phyloP scores from a whole-genome alignment of 1,140 invertebrate genomes.

The Scylla paramamosain region DNA sequence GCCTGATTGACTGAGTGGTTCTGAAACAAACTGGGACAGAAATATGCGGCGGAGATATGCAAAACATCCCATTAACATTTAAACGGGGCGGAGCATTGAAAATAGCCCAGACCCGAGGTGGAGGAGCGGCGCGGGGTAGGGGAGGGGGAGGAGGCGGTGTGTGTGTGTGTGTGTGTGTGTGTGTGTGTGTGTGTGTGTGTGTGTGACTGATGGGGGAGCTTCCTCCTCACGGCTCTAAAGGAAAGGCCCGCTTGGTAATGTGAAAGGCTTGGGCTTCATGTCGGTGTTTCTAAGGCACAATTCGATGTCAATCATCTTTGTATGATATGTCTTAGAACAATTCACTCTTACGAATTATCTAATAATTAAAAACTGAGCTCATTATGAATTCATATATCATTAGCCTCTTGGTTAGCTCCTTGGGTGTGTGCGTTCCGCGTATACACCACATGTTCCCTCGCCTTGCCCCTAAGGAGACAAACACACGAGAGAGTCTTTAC shows the following conservation, averaged over 20 bases:
- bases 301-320: background rate
- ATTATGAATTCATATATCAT: no score
- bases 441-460: no score
- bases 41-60: slow-evolving; percentile 60
- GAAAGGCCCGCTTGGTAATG: background rate
- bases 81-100: slow-evolving; percentile 39
- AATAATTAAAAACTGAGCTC: no score
- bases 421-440: no score
- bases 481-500: no score
- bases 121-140: background rate
- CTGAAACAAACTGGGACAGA: slow-evolving; percentile 62
- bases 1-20: slow-evolving; percentile 58
- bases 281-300: background rate
- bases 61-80: slow-evolving; percentile 73
- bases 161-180: background rate
- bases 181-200: background rate
- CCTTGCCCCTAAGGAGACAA: no score
- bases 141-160: background rate
- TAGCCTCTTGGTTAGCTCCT: no score
- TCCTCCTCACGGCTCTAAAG: slow-evolving; percentile 22
- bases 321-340: background rate
- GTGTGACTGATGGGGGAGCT: background rate
- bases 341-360: no score
- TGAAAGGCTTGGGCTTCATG: background rate
- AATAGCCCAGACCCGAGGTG: background rate